Evolutionary conservation across 2,113 vertebrate species (phyloP), one percentile per base, ranked within the genome.

Genomic region (Takifugu flavidus): DNA sequence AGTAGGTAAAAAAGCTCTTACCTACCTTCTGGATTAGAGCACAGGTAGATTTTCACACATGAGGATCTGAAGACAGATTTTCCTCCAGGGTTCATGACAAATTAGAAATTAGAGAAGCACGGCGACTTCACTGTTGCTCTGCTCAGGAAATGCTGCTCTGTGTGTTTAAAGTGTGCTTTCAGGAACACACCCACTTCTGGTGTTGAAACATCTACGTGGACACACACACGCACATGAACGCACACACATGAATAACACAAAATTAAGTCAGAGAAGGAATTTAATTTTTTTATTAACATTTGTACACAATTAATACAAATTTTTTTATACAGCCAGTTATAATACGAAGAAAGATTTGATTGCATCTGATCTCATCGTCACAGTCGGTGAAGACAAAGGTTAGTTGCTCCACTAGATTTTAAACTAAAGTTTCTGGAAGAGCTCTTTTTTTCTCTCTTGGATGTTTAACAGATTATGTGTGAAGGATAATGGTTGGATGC

Each of bases 251-350:
- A 29, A 74, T 49, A 45, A 59, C 53, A 51, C 25, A 20, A 7
- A 3, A 42, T 25, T 15, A 45, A 50, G 12, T 25, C 31, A 59
- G 0, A 15, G 2, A 15, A 28, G 65, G 4, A 62, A 42, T 60
- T 65, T 53, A 67, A 84, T 71, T 80, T 85, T 91, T 92, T 53
- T 96, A 95, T 94, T 93, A 97, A 98, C 94, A 93, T 94, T 97
- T 98, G 93, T 99, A 98, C 95, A 98, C 95, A 99, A 99, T 99
- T 98, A 98, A 99, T 98, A 99, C 95, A 99, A 98, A 99, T 78
- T 79, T 82, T 89, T 94, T 95, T 95, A 93, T 95, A 98, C 94
- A 97, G 93, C 93, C 76, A 83, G 82, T 95, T 93, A 91, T 93
- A 94, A 91, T 94, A 90, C 87, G 90, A 92, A 92, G 92, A 94